A percentile compares a stretch with the other conserved stretches of the same genome.
These are phyloP conservation scores for Periophthalmodon schlosseri DNA, from an alignment of 2,113 vertebrate genomes.

Conservation along the genomic window DNA sequence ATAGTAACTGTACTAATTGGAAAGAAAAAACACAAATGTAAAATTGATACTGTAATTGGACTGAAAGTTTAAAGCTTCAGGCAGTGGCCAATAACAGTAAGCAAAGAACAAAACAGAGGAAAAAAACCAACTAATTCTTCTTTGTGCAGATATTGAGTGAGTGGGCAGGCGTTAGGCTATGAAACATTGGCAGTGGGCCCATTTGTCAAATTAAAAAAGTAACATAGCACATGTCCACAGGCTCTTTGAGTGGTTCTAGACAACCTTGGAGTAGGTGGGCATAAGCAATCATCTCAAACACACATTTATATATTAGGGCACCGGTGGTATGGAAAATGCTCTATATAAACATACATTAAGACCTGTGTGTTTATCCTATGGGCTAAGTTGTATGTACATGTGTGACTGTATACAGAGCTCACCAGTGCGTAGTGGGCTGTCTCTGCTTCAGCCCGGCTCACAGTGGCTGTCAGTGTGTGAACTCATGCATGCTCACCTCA, in stretches of 20 bases:
- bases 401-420: constrained; percentile 22
- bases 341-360: constrained; percentile 3
- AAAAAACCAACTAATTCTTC: constrained; percentile 43
- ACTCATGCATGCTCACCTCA: constrained; percentile 48
- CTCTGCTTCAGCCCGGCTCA: constrained; percentile 34
- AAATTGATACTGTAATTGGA: constrained; percentile 64
- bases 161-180: constrained; percentile 47
- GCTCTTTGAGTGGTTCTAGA: constrained; percentile 62
- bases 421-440: constrained; percentile 29
- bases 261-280: constrained; percentile 48
- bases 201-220: constrained; percentile 71
- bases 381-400: constrained; percentile 12
- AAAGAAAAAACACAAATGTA: constrained; percentile 51
- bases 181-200: constrained; percentile 54
- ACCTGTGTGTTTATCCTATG: neutral
- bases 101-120: constrained; percentile 9
- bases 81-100: constrained; percentile 39
- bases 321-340: constrained; percentile 12
- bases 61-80: constrained; percentile 53
- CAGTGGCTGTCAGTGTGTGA: constrained; percentile 58
- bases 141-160: constrained; percentile 58
- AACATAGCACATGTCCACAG: constrained; percentile 42
- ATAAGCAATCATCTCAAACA: constrained; percentile 56
- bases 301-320: constrained; percentile 30
- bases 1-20: constrained; percentile 59